These are phyloP conservation scores for Drosophila kambysellisi DNA, from an alignment of 2,888 invertebrate genomes.

Conservation along the genomic window DNA sequence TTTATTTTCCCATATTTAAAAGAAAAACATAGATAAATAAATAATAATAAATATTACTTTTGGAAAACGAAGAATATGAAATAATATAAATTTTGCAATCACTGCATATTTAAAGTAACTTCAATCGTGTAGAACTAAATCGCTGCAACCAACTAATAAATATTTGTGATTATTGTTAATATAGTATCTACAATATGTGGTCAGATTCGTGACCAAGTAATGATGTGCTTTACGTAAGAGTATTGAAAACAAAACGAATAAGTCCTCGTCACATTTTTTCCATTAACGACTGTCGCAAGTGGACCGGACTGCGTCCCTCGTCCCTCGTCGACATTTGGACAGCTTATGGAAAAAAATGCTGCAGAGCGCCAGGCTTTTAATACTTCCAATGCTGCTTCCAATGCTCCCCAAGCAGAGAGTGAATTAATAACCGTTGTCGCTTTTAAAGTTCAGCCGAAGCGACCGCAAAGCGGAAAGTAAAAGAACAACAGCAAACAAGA, in stretches of 20 bases:
- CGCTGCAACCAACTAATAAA: background rate
- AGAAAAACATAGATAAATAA: background rate
- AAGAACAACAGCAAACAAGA: conserved; percentile 25
- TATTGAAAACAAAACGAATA: conserved; percentile 31
- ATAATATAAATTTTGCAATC: background rate
- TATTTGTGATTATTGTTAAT: background rate
- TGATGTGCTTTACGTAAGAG: conserved; percentile 1
- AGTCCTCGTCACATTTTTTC: conserved; percentile 59
- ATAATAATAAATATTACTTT: background rate
- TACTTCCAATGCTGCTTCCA: conserved; percentile 30
- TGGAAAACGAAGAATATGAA: background rate
- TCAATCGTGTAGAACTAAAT: background rate
- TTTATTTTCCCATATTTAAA: too few relatives aligned
- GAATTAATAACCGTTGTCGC: conserved; percentile 71
- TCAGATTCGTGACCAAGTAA: background rate
- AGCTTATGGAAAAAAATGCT: conserved; percentile 32
- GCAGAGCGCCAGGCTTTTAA: conserved; percentile 45
- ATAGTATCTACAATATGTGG: background rate
- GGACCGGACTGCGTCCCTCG: background rate
- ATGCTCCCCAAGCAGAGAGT: conserved; percentile 33
- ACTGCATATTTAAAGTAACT: background rate
- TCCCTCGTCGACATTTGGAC: conserved; percentile 24
- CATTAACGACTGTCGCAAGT: conserved; percentile 63
- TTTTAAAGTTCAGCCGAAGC: conserved; percentile 54
- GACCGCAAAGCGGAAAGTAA: conserved; percentile 33